A percentile compares a stretch with the other conserved stretches of the same genome.
phyloP scores from a whole-genome alignment of 2,113 vertebrate species.

The Mustelus asterias region DNA sequence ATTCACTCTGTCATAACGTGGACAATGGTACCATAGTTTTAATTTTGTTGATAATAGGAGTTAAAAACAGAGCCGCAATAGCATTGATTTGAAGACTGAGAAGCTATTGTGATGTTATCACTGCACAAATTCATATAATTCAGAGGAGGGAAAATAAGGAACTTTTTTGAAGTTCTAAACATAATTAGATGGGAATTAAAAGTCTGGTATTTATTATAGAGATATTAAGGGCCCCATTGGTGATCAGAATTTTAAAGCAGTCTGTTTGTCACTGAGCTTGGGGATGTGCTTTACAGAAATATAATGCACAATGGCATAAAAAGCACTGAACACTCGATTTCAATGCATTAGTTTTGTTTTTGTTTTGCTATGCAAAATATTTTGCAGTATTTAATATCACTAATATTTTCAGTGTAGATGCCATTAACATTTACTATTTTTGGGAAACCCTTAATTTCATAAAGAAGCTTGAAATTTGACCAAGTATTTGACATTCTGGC shows the following conservation, averaged over 20 bases:
- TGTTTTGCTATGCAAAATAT: neutral
- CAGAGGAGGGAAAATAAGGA: neutral
- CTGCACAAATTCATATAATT: neutral
- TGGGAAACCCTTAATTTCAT: neutral
- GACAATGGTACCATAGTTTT: neutral
- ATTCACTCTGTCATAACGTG: neutral
- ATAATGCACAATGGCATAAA: neutral
- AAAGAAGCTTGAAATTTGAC: neutral
- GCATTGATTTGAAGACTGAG: neutral
- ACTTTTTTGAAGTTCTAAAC: slow-evolving; percentile 1
- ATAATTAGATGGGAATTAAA: slow-evolving; percentile 27
- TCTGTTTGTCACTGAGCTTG: neutral
- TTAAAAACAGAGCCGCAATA: neutral
- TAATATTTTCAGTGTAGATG: neutral
- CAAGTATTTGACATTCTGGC: neutral
- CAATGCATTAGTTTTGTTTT: slow-evolving; percentile 5
- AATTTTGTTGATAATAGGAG: neutral
- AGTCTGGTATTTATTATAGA: neutral
- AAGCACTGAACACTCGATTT: neutral
- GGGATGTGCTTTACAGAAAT: neutral
- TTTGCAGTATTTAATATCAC: neutral
- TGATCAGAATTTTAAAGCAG: slow-evolving; percentile 9
- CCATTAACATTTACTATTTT: neutral
- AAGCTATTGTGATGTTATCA: neutral
- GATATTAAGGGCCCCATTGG: neutral